Evolutionary conservation across 2,888 invertebrate genomes (phyloP).

Genomic region (Zootermopsis nevadensis): DNA sequence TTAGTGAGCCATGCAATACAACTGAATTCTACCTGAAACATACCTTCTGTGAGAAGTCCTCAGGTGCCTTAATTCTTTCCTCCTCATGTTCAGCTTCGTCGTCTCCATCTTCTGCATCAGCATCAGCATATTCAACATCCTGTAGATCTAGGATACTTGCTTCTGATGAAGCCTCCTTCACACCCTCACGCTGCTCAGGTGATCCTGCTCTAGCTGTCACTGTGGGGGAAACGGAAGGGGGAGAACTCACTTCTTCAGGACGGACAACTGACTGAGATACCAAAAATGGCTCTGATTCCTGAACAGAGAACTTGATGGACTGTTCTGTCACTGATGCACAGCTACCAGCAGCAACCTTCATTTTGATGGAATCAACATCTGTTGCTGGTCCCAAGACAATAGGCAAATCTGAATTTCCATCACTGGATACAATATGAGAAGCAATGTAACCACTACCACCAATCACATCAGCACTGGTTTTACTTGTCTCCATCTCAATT

Average conservation of each 20-base stretch:
- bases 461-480: constrained; percentile 43
- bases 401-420: background rate
- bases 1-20: too few relatives aligned
- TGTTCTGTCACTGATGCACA: background rate
- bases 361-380: background rate
- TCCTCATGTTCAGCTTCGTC: constrained; percentile 52
- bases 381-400: background rate
- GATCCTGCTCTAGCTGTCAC: background rate
- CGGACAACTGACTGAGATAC: background rate
- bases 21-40: background rate
- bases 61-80: constrained; percentile 50
- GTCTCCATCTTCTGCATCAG: constrained; percentile 66
- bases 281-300: constrained; percentile 15
- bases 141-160: constrained; percentile 64
- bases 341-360: background rate
- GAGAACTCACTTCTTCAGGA: constrained; percentile 12
- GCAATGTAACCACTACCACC: constrained; percentile 44
- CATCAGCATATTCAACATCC: constrained; percentile 70
- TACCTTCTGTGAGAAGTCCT: constrained; percentile 27
- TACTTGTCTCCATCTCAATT: constrained; percentile 14
- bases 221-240: background rate
- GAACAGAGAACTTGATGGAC: background rate
- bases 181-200: constrained; percentile 66
- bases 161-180: constrained; percentile 62
- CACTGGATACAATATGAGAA: constrained; percentile 6